These are phyloP conservation scores for Actinostola sp. DNA, from an alignment of 92 coral and sea anemone species.

Conservation along the genomic window DNA sequence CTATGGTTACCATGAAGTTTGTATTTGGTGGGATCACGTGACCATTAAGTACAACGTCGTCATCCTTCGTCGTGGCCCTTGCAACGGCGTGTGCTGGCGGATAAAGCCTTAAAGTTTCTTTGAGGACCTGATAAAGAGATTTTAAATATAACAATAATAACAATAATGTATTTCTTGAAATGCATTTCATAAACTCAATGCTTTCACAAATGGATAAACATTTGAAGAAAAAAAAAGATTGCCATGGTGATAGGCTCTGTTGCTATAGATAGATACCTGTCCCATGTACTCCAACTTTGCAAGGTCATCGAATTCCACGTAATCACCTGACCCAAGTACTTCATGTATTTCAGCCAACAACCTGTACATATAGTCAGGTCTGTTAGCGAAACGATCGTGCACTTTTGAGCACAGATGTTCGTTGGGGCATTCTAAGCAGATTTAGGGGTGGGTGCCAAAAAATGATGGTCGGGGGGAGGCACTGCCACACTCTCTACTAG, in stretches of 20 bases:
- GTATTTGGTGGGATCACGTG: slow-evolving; percentile 55
- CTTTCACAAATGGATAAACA: no score
- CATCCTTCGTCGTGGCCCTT: slow-evolving; percentile 38
- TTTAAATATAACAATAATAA: no score
- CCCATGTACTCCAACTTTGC: slow-evolving; percentile 39
- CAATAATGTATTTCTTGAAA: no score
- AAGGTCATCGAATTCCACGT: slow-evolving; percentile 53
- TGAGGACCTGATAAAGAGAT: slow-evolving; percentile 37
- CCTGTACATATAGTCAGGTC: slow-evolving; percentile 16
- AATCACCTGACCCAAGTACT: slow-evolving; percentile 43
- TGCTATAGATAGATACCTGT: slow-evolving; percentile 33
- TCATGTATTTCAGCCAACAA: slow-evolving; percentile 36
- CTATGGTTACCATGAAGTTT: slow-evolving; percentile 20
- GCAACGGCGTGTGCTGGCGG: slow-evolving; percentile 51
- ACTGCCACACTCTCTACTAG: no score
- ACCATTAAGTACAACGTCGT: slow-evolving; percentile 33
- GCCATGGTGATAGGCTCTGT: background rate
- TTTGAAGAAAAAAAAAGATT: no score
- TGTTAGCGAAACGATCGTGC: no score
- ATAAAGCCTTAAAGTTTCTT: slow-evolving; percentile 61
- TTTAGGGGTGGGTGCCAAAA: no score
- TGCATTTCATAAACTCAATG: no score
- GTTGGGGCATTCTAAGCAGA: no score
- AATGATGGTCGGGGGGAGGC: no score
- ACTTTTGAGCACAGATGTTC: no score